These are phyloP conservation scores for Aphelenchoides avenae DNA, from an alignment of 1,140 invertebrate species.

Conservation along the genomic window DNA sequence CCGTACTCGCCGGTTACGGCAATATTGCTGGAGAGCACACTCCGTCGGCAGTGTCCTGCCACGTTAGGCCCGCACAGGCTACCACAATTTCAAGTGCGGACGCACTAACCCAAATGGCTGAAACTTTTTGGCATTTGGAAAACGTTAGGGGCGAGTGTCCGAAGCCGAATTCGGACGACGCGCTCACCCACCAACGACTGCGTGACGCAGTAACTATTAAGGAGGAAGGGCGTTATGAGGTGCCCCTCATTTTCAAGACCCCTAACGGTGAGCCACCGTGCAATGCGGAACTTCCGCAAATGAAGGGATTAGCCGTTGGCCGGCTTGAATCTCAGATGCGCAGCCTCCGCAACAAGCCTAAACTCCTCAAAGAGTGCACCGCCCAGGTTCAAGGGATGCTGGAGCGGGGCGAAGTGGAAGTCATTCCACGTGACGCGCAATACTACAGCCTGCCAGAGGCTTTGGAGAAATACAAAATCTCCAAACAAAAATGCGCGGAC, in stretches of 20 bases:
- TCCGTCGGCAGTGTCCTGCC: not conserved
- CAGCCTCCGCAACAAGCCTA: no score
- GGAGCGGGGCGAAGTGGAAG: not conserved
- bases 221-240: no score
- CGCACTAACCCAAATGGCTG: not conserved
- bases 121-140: conserved; percentile 25
- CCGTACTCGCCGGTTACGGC: not conserved
- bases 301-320: no score
- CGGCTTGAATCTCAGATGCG: no score
- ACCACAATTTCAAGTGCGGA: not conserved
- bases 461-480: not conserved
- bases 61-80: not conserved
- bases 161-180: conserved; percentile 24
- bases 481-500: conserved; percentile 11
- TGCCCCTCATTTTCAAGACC: no score
- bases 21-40: not conserved
- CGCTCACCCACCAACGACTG: no score
- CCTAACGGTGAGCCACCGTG: no score
- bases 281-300: no score
- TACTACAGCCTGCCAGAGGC: conserved; percentile 11
- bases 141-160: conserved; percentile 21
- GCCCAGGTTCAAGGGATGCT: no score
- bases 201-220: no score
- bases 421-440: no score
- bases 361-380: no score